These are phyloP conservation scores for Chloroclystis v-ata DNA, from an alignment of 2,888 invertebrate genomes.

Conservation along the genomic window DNA sequence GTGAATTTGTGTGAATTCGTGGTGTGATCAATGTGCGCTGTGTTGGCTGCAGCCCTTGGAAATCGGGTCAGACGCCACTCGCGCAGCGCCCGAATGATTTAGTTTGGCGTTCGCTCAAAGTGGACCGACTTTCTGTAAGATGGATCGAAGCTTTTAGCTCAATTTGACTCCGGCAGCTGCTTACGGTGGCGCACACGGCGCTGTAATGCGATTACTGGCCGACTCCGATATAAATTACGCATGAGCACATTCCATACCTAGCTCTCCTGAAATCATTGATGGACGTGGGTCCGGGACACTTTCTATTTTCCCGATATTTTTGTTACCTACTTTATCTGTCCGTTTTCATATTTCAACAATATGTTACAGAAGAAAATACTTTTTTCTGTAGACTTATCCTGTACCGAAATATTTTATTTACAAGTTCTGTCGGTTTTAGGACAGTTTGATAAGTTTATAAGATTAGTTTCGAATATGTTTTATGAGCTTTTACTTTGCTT, in stretches of 20 bases:
- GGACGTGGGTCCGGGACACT: slow-evolving; percentile 28
- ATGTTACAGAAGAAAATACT: slow-evolving; percentile 23
- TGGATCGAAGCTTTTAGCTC: slow-evolving; percentile 72
- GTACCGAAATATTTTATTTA: not conserved
- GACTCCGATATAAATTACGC: slow-evolving; percentile 55
- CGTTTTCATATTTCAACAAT: slow-evolving; percentile 29
- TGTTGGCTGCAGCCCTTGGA: slow-evolving; percentile 44
- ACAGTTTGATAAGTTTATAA: slow-evolving; percentile 1
- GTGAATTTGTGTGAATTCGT: slow-evolving; percentile 38
- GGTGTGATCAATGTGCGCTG: slow-evolving; percentile 38
- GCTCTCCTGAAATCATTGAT: slow-evolving; percentile 31
- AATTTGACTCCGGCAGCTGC: slow-evolving; percentile 60
- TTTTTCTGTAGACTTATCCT: slow-evolving; percentile 6
- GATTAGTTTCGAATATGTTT: not conserved
- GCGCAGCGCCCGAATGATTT: slow-evolving; percentile 54
- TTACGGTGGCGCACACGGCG: slow-evolving; percentile 47
- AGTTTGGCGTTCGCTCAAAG: slow-evolving; percentile 62
- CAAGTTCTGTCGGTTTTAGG: not conserved
- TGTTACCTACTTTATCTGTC: slow-evolving; percentile 26
- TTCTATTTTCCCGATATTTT: slow-evolving; percentile 27
- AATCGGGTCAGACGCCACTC: slow-evolving; percentile 59
- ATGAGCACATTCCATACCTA: slow-evolving; percentile 37
- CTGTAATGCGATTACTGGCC: slow-evolving; percentile 51
- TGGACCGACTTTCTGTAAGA: slow-evolving; percentile 65
- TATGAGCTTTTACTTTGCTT: not conserved